Evolutionary conservation across 2,113 vertebrate species (phyloP).

Genomic region (Petrocephalus microphthalmus): DNA sequence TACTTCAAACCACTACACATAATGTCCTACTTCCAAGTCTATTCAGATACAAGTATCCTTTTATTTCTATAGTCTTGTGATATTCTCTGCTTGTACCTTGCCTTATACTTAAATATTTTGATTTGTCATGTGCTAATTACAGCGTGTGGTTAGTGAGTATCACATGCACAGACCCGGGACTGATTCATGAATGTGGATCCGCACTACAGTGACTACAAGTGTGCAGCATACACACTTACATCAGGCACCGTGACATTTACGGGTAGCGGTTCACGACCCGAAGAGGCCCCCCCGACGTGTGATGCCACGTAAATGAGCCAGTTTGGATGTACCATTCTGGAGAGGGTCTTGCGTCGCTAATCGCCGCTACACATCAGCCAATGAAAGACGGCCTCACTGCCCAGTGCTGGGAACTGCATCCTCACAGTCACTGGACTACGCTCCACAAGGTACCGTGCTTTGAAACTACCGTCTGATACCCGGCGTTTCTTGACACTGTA

Average conservation of each 20-base stretch:
- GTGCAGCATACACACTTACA: neutral
- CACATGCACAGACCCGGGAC: neutral
- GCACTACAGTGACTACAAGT: neutral
- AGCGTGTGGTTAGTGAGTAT: neutral
- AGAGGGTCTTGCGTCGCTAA: neutral
- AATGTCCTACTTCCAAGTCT: constrained; percentile 35
- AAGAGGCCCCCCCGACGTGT: neutral
- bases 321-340: neutral
- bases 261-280: neutral
- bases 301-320: neutral
- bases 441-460: neutral
- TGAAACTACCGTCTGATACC: neutral
- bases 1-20: constrained; percentile 28
- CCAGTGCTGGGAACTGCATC: neutral
- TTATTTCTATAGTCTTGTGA: neutral
- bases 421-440: neutral
- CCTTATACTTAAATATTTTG: neutral
- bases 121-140: neutral
- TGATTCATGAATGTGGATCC: neutral
- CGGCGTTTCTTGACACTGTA: neutral
- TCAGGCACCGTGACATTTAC: neutral
- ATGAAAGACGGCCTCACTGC: neutral
- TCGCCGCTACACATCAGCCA: neutral
- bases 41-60: neutral
- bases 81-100: neutral